phyloP scores from a whole-genome alignment of 2,113 vertebrate species.

The Leucosticte australis region DNA sequence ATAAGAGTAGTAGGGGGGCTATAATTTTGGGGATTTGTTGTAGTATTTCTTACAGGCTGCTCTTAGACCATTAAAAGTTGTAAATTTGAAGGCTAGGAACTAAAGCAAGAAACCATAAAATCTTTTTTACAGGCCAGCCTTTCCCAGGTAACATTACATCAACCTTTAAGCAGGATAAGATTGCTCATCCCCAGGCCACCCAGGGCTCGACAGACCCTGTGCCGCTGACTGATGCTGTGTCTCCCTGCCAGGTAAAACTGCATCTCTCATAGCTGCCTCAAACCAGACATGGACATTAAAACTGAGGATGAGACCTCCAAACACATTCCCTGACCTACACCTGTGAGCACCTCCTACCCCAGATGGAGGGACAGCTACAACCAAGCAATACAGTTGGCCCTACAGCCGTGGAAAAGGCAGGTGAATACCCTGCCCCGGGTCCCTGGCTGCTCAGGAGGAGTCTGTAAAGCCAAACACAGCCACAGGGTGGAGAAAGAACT shows the following conservation, averaged over 20 bases:
- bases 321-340: neutral
- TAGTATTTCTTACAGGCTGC: neutral
- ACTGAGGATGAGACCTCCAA: neutral
- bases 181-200: neutral
- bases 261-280: neutral
- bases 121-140: neutral
- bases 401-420: neutral
- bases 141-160: neutral
- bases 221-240: neutral
- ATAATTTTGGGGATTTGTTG: no score
- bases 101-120: neutral
- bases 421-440: neutral
- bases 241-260: neutral
- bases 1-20: neutral
- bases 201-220: neutral
- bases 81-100: neutral
- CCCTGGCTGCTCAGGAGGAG: neutral
- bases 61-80: neutral
- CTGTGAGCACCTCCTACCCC: neutral
- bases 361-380: neutral
- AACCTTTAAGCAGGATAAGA: neutral
- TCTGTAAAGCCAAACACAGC: neutral
- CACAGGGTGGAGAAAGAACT: neutral
- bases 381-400: neutral
- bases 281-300: neutral